These are phyloP conservation scores for Tachypleus tridentatus DNA, from an alignment of 1,140 invertebrate species.

Conservation along the genomic window DNA sequence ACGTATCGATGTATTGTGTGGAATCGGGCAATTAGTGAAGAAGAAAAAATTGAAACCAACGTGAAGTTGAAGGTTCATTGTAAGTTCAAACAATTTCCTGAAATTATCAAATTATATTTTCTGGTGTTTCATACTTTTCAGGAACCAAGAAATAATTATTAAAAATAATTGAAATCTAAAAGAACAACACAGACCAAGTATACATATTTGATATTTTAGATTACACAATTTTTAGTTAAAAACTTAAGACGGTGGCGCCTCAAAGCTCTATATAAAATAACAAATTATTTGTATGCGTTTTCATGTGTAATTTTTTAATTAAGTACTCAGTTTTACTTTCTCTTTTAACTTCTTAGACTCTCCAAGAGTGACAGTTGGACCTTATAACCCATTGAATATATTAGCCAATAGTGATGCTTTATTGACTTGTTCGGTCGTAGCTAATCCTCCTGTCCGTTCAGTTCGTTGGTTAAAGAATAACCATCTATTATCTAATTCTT, in stretches of 20 bases:
- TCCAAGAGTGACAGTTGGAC: conserved; percentile 72
- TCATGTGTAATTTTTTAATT: not conserved
- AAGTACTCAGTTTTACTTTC: no score
- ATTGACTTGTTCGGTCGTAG: conserved; percentile 72
- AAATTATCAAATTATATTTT: not conserved
- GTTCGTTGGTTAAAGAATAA: conserved; percentile 71
- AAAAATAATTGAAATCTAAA: not conserved
- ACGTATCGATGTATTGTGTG: conserved; percentile 69
- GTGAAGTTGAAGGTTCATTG: conserved; percentile 76
- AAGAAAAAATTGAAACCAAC: conserved; percentile 58
- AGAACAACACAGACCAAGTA: not conserved
- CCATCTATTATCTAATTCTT: conserved; percentile 40
- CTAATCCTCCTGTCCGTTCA: conserved; percentile 66
- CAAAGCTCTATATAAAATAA: no score
- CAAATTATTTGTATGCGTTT: no score
- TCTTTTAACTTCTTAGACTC: conserved; percentile 48
- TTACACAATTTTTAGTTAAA: not conserved
- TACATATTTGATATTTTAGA: not conserved
- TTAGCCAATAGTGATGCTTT: conserved; percentile 66
- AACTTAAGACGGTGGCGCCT: no score
- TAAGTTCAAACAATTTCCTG: conserved; percentile 42
- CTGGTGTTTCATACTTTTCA: not conserved
- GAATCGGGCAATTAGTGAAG: conserved; percentile 70
- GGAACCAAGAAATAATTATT: not conserved
- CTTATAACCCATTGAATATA: conserved; percentile 73